Evolutionary conservation across 1,140 invertebrate species (phyloP).

Genomic region (Monomorium pharaonis): DNA sequence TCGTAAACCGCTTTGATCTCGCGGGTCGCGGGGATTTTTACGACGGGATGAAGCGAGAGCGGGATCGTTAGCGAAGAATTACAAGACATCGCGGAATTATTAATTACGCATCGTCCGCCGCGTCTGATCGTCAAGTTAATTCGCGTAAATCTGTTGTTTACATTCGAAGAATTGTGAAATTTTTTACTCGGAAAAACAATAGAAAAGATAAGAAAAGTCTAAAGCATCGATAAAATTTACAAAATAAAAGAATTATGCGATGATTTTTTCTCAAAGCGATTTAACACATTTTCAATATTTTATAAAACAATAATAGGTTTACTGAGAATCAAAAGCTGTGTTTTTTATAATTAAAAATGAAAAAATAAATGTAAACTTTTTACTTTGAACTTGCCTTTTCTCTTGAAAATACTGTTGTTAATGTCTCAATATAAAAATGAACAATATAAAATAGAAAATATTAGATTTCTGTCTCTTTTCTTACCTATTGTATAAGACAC

Average conservation of each 20-base stretch:
- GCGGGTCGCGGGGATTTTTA: slow-evolving; percentile 36
- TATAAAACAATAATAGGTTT: too few relatives aligned
- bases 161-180: background rate
- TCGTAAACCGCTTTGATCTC: slow-evolving; percentile 47
- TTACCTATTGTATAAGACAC: background rate
- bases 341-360: too few relatives aligned
- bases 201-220: background rate
- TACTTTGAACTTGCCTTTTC: too few relatives aligned
- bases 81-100: slow-evolving; percentile 17
- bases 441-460: background rate
- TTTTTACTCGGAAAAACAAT: background rate
- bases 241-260: too few relatives aligned
- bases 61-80: slow-evolving; percentile 15
- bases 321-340: too few relatives aligned
- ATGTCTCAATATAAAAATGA: background rate
- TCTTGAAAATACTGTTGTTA: too few relatives aligned
- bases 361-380: too few relatives aligned
- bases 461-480: background rate
- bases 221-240: too few relatives aligned
- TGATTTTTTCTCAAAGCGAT: too few relatives aligned
- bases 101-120: background rate
- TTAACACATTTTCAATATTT: too few relatives aligned
- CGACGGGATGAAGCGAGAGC: background rate
- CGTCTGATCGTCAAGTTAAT: background rate
- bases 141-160: background rate